Evolutionary conservation across 1,140 invertebrate genomes (phyloP), one percentile per base, ranked within the genome.

Genomic region (Onthophagus taurus): DNA sequence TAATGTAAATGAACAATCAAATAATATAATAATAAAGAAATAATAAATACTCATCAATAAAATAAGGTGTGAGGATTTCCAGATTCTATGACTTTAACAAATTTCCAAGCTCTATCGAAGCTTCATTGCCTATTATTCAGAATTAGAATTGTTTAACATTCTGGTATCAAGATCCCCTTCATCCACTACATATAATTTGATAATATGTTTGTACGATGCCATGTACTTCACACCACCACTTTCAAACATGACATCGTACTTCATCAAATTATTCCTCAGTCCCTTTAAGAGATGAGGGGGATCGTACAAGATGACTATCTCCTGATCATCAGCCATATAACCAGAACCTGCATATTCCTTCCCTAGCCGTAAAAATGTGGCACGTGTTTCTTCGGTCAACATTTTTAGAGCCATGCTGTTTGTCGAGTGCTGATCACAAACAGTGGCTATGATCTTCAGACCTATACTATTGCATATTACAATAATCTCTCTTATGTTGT

Each of bases 401-500:
- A n/a, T n/a, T n/a, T n/a, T n/a, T n/a, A n/a, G n/a, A n/a, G n/a
- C n/a, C n/a, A n/a, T n/a, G n/a, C n/a, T n/a, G n/a, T 43, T 43
- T n/a, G 42, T 38, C 13, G 33, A n/a, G n/a, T 42, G 42, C 37
- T 53, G 51, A 31, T 53, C 51, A 35, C 48, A 50, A 23, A 53
- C 43, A 18, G 48, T 50, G 5, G 42, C 48, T 11, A 48, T 21
- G 20, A 53, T 23, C 16, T 49, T 12, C 11, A 53, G 26, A 12
- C 45, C 43, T 29, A 50, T 42, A 18, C 21, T 43, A n/a, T 50
- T 37, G 6, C 47, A 44, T 8, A 18, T 31, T 20, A 11, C 12
- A 21, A 43, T 43, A 31, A 43, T 31, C 13, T 39, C 21, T 26
- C 5, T 39, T 21, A 39, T 24, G 26, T 24, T 20, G 21, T 39